These are phyloP conservation scores for Synergus itoensis DNA, from an alignment of 2,888 invertebrate species.

Conservation along the genomic window DNA sequence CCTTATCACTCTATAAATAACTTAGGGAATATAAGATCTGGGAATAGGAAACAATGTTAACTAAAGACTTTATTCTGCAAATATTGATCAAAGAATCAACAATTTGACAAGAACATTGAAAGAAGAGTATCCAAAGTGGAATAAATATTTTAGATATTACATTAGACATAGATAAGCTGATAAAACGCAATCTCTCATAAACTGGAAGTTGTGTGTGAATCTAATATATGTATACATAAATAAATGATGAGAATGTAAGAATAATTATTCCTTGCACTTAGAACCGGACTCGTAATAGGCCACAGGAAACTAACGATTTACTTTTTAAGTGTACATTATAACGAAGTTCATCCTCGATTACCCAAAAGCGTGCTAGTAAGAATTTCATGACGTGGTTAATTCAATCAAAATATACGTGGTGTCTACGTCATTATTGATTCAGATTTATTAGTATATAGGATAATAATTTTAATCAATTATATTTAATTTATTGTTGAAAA, in stretches of 20 bases:
- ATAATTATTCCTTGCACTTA: constrained; percentile 27
- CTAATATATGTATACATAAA: not conserved
- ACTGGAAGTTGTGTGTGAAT: not conserved
- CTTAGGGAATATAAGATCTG: not conserved
- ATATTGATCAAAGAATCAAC: not conserved
- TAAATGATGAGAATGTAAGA: constrained; percentile 50
- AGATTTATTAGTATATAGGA: not conserved
- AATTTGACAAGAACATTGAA: not conserved
- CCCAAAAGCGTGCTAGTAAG: not conserved
- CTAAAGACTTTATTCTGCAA: not conserved
- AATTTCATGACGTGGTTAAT: constrained; percentile 8
- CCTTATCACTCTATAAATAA: not conserved
- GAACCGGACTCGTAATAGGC: constrained; percentile 25
- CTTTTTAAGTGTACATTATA: constrained; percentile 51
- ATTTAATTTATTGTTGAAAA: too few relatives aligned
- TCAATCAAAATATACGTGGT: not conserved
- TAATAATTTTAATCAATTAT: not conserved
- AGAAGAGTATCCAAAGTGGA: not conserved
- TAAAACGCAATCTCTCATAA: not conserved
- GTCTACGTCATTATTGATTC: not conserved
- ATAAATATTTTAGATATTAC: not conserved
- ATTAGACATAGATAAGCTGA: constrained; percentile 16
- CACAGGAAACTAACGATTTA: constrained; percentile 61
- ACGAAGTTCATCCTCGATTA: constrained; percentile 10
- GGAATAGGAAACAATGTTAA: constrained; percentile 1